Percentiles rank a stretch among this genome's conserved stretches.
Evolutionary conservation across 1,140 invertebrate species (phyloP).

Genomic region (Linepithema humile): DNA sequence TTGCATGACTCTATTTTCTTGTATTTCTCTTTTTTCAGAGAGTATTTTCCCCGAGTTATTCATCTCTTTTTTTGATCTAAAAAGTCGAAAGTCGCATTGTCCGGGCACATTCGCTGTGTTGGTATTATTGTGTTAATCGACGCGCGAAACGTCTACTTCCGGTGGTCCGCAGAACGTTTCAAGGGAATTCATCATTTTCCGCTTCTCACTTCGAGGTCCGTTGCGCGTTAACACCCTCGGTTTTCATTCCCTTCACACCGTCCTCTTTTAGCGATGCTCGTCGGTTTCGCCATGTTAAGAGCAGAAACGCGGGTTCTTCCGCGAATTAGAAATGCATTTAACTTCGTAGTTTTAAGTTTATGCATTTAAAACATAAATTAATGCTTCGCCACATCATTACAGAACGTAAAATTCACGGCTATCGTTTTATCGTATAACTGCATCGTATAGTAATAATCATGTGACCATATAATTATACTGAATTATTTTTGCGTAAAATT

Average conservation of each 20-base stretch:
- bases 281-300: neutral
- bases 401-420: neutral
- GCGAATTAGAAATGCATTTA: slow-evolving; percentile 47
- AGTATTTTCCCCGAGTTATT: neutral
- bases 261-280: neutral
- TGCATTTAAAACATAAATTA: slow-evolving; percentile 32
- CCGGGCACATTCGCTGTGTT: neutral
- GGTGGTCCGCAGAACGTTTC: slow-evolving; percentile 21
- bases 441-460: neutral
- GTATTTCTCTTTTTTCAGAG: neutral
- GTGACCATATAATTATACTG: neutral
- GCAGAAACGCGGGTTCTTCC: neutral
- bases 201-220: slow-evolving; percentile 16
- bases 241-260: neutral
- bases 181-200: neutral
- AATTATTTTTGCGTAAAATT: neutral
- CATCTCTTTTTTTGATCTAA: neutral
- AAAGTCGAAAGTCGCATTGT: neutral
- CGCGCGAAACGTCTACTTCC: slow-evolving; percentile 17
- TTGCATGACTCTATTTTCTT: neutral
- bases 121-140: neutral
- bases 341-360: slow-evolving; percentile 50
- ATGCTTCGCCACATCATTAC: slow-evolving; percentile 12
- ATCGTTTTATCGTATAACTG: neutral
- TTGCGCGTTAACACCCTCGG: slow-evolving; percentile 7